Evolutionary conservation across 1,140 invertebrate genomes (phyloP).

Genomic region (Euschistus heros): DNA sequence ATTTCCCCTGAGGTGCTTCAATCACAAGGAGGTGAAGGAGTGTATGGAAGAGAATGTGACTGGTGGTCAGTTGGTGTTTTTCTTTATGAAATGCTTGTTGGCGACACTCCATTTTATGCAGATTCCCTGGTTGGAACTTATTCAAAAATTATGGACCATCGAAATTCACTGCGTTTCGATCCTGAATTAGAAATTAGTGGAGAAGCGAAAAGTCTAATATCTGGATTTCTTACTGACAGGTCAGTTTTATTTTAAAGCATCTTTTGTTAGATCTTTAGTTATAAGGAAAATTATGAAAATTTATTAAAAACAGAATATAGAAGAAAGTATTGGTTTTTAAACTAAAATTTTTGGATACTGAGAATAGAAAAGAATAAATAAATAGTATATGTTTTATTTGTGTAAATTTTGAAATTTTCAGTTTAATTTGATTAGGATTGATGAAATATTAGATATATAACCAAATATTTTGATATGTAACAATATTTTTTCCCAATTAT

Average conservation of each 20-base stretch:
- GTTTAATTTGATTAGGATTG: no score
- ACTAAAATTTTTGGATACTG: no score
- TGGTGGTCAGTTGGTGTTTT: slow-evolving; percentile 99
- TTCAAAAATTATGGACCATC: slow-evolving; percentile 98
- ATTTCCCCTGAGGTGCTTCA: slow-evolving; percentile 97
- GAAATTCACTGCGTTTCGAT: slow-evolving; percentile 90
- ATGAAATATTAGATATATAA: no score
- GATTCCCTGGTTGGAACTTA: slow-evolving; percentile 97
- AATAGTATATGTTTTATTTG: no score
- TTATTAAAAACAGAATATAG: no score
- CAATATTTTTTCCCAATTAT: no score
- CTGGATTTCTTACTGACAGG: slow-evolving; percentile 84
- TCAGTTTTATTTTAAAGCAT: slow-evolving; percentile 30
- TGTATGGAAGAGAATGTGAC: slow-evolving; percentile 93
- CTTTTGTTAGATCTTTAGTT: no score
- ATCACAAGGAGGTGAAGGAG: slow-evolving; percentile 92
- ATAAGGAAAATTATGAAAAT: no score
- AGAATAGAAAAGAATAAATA: no score
- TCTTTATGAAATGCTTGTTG: slow-evolving; percentile 96
- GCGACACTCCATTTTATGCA: slow-evolving; percentile 98
- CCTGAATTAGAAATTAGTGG: slow-evolving; percentile 86
- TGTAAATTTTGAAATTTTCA: no score
- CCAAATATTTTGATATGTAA: no score
- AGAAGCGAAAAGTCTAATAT: slow-evolving; percentile 85
- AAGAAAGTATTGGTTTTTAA: no score